Conservation (phyloP, 2,888 invertebrate genomes). For the Rhingia rostrata region DNA sequence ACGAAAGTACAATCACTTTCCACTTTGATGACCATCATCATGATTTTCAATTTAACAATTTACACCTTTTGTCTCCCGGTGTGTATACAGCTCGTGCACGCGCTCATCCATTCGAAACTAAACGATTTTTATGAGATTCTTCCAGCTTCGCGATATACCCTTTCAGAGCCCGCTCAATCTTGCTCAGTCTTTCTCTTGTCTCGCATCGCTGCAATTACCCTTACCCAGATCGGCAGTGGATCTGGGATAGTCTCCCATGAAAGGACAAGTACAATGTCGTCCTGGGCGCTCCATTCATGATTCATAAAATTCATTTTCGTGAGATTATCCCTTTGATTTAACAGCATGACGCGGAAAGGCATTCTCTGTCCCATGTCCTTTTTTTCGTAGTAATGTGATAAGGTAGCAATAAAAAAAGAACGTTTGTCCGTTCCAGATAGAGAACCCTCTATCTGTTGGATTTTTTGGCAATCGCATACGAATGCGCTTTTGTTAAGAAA, state of each 20-base stretch:
- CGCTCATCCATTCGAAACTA: constrained; percentile 65
- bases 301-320: constrained; percentile 66
- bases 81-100: constrained; percentile 1
- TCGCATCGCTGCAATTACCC: constrained; percentile 47
- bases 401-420: background rate
- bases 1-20: constrained; percentile 62
- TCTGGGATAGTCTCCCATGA: no score
- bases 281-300: constrained; percentile 39
- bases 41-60: constrained; percentile 73
- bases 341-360: constrained; percentile 19
- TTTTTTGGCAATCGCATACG: constrained; percentile 1
- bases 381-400: background rate
- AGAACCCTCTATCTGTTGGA: background rate
- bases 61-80: constrained; percentile 63
- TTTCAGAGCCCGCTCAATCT: constrained; percentile 36
- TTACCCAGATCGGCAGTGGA: no score
- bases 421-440: background rate
- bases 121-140: constrained; percentile 69
- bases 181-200: no score
- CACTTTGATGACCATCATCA: constrained; percentile 69
- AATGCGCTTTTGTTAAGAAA: constrained; percentile 33
- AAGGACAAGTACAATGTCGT: constrained; percentile 13
- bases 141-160: constrained; percentile 39
- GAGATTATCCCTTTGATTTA: constrained; percentile 62
- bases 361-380: constrained; percentile 16